Conservation (phyloP, 2,113 vertebrate genomes). For the Nycticebus coucang region DNA sequence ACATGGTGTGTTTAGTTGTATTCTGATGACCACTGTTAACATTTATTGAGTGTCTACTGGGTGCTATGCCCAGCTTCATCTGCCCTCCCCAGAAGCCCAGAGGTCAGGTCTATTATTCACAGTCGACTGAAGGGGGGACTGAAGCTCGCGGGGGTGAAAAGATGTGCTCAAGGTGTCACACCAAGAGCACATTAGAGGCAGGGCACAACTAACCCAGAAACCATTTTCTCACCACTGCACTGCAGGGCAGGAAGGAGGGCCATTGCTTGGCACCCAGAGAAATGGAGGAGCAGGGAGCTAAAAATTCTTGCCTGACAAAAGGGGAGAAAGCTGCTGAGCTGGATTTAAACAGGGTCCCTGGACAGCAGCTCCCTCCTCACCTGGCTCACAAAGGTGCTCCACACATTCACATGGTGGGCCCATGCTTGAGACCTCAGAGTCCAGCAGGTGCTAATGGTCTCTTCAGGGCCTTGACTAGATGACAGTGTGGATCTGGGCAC, state of each 20-base stretch:
- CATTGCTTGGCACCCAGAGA: neutral
- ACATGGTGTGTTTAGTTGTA: neutral
- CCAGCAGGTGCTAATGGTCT: no score
- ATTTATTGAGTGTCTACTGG: neutral
- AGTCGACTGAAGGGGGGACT: neutral
- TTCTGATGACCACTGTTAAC: no score
- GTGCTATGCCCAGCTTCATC: neutral
- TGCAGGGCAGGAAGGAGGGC: no score
- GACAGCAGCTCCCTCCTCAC: neutral
- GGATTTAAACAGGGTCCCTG: neutral
- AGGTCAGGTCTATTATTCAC: neutral
- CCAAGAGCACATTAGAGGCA: neutral
- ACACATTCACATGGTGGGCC: rapidly evolving
- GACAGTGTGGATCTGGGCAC: neutral
- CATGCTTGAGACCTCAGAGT: neutral
- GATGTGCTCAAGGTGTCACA: neutral
- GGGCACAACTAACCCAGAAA: neutral
- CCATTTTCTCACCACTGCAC: neutral
- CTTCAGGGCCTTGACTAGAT: rapidly evolving
- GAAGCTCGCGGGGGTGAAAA: neutral
- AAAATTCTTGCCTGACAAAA: rapidly evolving
- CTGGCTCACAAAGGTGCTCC: neutral
- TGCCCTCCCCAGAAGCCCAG: neutral
- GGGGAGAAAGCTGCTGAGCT: no score
- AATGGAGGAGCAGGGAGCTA: neutral